These are phyloP conservation scores for Myodes glareolus DNA, from an alignment of 2,113 vertebrate genomes.

Conservation along the genomic window DNA sequence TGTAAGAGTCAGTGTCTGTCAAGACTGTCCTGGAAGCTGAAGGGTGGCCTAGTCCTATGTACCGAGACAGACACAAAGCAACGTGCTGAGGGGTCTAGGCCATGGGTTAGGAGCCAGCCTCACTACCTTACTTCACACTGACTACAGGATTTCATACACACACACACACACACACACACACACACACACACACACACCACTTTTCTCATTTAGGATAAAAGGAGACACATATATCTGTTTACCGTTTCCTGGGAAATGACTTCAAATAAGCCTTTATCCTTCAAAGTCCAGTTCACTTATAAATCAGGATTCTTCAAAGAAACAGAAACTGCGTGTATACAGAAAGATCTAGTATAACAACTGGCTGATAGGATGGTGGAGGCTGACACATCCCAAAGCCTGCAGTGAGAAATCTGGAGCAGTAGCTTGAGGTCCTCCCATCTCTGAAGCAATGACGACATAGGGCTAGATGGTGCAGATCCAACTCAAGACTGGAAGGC, in stretches of 20 bases:
- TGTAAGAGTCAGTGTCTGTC: neutral
- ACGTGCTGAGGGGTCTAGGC: neutral
- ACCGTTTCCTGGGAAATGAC: neutral
- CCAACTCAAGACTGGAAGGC: neutral
- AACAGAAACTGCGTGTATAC: neutral
- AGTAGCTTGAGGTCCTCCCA: neutral
- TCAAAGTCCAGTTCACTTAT: neutral
- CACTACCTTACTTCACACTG: neutral
- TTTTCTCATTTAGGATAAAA: neutral
- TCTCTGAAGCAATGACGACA: neutral
- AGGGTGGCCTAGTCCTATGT: fast-evolving
- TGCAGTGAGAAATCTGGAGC: neutral
- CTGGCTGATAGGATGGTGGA: neutral
- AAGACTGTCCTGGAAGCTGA: neutral
- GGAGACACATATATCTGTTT: neutral
- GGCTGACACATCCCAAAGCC: neutral
- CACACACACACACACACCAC: neutral
- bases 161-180: neutral
- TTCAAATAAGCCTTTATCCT: neutral
- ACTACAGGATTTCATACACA: neutral
- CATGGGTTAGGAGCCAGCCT: neutral
- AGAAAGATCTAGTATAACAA: neutral
- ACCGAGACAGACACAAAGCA: neutral
- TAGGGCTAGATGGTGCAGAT: too few relatives aligned
- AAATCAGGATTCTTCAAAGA: neutral